Evolutionary conservation across 2,113 vertebrate species (phyloP), one percentile per base, ranked within the genome.

Genomic region (Eonycteris spelaea): DNA sequence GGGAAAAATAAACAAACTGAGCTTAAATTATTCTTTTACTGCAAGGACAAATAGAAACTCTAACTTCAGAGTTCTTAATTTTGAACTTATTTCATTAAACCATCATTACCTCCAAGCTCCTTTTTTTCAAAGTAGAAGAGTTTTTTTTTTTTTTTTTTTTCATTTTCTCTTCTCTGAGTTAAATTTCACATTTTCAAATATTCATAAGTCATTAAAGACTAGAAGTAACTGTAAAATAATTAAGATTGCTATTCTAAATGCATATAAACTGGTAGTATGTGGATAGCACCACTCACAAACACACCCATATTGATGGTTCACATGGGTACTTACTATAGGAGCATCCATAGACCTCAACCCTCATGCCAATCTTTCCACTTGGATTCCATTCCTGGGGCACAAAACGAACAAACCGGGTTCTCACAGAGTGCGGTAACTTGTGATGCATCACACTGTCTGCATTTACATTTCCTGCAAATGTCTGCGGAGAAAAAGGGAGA

Each of bases 331-430:
- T 98, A 99, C 99, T 99, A 84, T 99, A 99, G 57, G 99, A 97
- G 95, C 99, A 99, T 92, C 99, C 99, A 0, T 99, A 99, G 90
- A 99, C 99, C 92, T 99, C 99, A 33, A 99, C 98, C 80, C 99
- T 98, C 97, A 99, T 98, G 80, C 99, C 99, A 57, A 99, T 99
- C 95, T 97, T 98, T 22, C 99, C 99, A 33, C 95, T 98, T 0
- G 95, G 97, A 74, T 99, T 99, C 99, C 99, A 99, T 80, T 98
- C 98, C 33, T 99, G 97, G 24, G 99, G 99, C 91, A 99, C 28
- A 10, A 99, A 99, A n/a, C 99, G 99, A 63, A 99, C 51, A 97
- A 99, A 99, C 0, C 99, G 99, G 43, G 99, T 99, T 94, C 99
- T 99, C 96, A 99, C 5, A 0, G 99, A 98, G 95, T 99, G 99